Evolutionary conservation across 2,797 vertebrate species (phyloP).

Genomic region (Sebastes iracundus): DNA sequence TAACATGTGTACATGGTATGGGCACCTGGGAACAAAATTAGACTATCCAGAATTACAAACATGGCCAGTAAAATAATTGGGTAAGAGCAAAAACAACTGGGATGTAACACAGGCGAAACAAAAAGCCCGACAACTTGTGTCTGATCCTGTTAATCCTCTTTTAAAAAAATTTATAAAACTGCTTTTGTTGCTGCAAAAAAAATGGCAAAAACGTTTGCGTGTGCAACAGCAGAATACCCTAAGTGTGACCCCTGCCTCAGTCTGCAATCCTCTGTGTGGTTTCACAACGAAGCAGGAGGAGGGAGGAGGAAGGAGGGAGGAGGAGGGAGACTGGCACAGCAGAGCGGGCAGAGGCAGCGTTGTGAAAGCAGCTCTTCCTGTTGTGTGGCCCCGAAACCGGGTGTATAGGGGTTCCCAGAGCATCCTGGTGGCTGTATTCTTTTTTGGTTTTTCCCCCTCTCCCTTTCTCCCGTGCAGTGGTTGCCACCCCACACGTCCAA

Average conservation of each 20-base stretch:
- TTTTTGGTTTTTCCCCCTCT: conserved; percentile 13
- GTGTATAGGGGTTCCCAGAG: conserved; percentile 60
- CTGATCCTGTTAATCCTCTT: too few relatives aligned
- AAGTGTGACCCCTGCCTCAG: conserved; percentile 10
- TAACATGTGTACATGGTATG: too few relatives aligned
- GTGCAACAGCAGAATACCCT: background rate
- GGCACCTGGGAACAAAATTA: too few relatives aligned
- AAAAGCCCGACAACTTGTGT: background rate
- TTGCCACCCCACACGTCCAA: conserved; percentile 47
- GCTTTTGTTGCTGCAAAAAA: background rate
- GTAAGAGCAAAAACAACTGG: too few relatives aligned
- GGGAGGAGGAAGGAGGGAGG: background rate
- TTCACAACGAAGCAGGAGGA: conserved; percentile 4
- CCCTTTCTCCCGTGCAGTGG: conserved; percentile 45
- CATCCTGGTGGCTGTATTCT: conserved; percentile 63
- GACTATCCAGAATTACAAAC: too few relatives aligned
- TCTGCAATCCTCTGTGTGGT: conserved; percentile 47
- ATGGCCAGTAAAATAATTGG: too few relatives aligned
- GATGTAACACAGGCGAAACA: background rate
- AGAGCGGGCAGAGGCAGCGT: conserved; percentile 51
- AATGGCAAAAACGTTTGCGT: background rate
- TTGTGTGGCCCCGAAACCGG: conserved; percentile 63
- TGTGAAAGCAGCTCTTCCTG: conserved; percentile 83
- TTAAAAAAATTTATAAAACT: too few relatives aligned
- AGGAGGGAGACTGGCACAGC: conserved; percentile 21